Evolutionary conservation across 2,888 invertebrate species (phyloP).

Genomic region (Adineta ricciae): DNA sequence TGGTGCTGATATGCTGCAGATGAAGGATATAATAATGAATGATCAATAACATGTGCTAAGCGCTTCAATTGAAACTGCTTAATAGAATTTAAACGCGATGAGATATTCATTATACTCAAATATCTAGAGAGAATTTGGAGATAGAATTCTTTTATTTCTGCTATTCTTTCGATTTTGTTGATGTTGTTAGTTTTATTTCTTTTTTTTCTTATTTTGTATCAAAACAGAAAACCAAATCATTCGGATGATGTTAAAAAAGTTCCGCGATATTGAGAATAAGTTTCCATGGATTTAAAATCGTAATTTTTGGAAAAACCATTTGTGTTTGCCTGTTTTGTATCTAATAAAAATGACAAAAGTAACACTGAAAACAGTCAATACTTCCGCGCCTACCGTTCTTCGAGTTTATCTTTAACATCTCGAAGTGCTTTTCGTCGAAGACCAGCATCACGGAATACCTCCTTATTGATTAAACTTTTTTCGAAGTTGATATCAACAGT

Average conservation of each 20-base stretch:
- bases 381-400: conserved; percentile 58
- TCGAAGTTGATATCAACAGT: conserved; percentile 83
- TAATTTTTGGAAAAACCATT: conserved; percentile 98
- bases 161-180: not conserved
- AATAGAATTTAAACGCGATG: conserved; percentile 4
- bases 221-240: not conserved
- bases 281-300: conserved; percentile 65
- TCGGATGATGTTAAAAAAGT: not conserved
- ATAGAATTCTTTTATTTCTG: not conserved
- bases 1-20: not conserved
- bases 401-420: conserved; percentile 86
- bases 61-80: conserved; percentile 15
- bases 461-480: conserved; percentile 68
- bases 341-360: conserved; percentile 52
- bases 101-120: not conserved
- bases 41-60: conserved; percentile 1
- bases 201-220: not conserved
- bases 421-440: conserved; percentile 88
- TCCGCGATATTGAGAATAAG: not conserved
- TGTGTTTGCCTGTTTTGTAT: conserved; percentile 94
- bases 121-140: not conserved
- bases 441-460: conserved; percentile 86
- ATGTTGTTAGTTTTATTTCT: not conserved
- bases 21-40: not conserved
- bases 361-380: not conserved